Evolutionary conservation across 1,140 invertebrate genomes (phyloP).

Genomic region (Saccostrea glomerata): DNA sequence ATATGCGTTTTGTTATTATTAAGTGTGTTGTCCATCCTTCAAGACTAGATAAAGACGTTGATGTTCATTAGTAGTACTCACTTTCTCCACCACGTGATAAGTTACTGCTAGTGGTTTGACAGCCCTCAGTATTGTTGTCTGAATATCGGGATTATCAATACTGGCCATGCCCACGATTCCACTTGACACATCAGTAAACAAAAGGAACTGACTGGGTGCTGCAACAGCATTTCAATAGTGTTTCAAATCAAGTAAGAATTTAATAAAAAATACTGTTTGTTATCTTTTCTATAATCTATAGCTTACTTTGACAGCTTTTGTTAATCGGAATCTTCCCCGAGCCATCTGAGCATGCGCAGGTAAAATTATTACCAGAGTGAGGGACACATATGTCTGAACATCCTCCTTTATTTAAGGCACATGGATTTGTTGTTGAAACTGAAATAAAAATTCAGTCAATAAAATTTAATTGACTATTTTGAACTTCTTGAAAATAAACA

Average conservation of each 20-base stretch:
- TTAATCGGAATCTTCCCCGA: constrained; percentile 23
- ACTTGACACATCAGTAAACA: constrained; percentile 15
- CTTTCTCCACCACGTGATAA: constrained; percentile 6
- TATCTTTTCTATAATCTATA: neutral
- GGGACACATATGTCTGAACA: constrained; percentile 39
- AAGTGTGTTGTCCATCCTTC: neutral
- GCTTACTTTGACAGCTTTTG: neutral
- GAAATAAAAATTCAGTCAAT: neutral
- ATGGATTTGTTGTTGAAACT: constrained; percentile 2
- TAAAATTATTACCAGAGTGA: neutral
- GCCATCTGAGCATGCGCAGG: neutral
- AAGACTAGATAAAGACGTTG: neutral
- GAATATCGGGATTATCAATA: neutral
- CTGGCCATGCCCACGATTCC: constrained; percentile 31
- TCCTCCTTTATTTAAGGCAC: neutral
- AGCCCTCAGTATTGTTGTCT: constrained; percentile 11
- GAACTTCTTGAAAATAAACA: neutral
- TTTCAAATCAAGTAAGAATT: neutral
- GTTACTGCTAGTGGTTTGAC: constrained; percentile 9
- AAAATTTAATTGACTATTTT: neutral
- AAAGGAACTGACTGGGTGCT: neutral
- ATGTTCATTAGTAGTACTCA: neutral
- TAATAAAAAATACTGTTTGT: neutral
- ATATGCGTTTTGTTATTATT: neutral
- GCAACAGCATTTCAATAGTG: neutral